Base-by-base conservation (phyloP, 2,113 vertebrate genomes). In the Pao palembangensis region DNA sequence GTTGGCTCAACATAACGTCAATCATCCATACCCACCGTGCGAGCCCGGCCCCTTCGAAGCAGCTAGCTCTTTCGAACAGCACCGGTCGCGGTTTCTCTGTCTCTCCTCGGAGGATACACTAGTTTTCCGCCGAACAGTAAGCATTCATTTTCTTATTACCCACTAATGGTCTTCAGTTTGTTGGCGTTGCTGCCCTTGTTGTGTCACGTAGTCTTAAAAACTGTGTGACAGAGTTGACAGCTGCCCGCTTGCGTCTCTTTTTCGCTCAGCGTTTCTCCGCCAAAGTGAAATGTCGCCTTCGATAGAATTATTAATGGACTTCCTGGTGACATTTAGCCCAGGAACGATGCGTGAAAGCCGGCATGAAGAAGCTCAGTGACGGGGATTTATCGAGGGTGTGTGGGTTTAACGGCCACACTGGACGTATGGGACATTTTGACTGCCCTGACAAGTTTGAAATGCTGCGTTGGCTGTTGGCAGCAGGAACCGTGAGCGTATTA, bases 231-330 rank as follows among this genome's bases (percentile, higher is more conserved):
- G 53, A 67, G 46, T 60, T 72, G 58, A 43, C 51, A 46, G 43
- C 21, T 49, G 28, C 14, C 12, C 12, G 48, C 47, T 21, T 10
- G 13, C 55, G 28, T 18, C 38, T 4, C 23, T 58, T 10, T 15
- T 38, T 38, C 21, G 57, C 14, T 20, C 5, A 13, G 5, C 4
- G 23, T 28, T 18, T 51, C 3, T 15, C 23, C 25, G 50, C 13
- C 41, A 48, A 53, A 44, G 20, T 73, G 14, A 70, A 71, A 54
- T 25, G 34, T 50, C 52, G 23, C 61, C 70, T 42, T 83, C 83
- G 83, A 83, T 74, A 81, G 80, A 86, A 85, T 86, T 70, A 59
- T 79, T 85, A 58, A 86, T 83, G 65, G 61, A 1, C 69, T 78
- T 64, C 28, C 38, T 72, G 50, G 25, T 64, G 49, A 31, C 25